phyloP scores from a whole-genome alignment of 2,113 vertebrate species.

The Deroptyus accipitrinus region DNA sequence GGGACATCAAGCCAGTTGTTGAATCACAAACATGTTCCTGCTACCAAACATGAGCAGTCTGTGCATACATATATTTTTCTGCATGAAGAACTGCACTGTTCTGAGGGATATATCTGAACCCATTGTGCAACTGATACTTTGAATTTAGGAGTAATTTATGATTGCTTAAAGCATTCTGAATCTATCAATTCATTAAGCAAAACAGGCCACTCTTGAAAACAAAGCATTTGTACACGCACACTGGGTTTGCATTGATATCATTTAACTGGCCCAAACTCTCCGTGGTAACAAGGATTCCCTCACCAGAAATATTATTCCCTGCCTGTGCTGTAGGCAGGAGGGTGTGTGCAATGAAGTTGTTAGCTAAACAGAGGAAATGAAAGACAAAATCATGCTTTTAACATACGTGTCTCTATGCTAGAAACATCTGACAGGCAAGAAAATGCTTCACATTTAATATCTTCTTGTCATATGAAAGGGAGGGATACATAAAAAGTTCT shows the following conservation, averaged over 20 bases:
- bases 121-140: neutral
- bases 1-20: conserved; percentile 10
- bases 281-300: neutral
- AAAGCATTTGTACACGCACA: neutral
- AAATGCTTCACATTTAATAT: neutral
- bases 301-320: neutral
- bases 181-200: neutral
- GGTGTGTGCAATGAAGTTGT: neutral
- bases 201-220: neutral
- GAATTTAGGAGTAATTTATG: neutral
- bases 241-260: neutral
- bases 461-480: neutral
- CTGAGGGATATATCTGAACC: neutral
- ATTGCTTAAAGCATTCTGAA: neutral
- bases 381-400: neutral
- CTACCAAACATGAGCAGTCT: conserved; percentile 7
- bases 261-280: neutral
- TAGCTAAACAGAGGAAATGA: neutral
- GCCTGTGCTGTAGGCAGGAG: neutral
- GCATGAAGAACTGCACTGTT: neutral
- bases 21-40: conserved; percentile 2
- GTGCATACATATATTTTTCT: neutral
- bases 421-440: neutral
- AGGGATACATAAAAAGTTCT: neutral
- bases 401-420: neutral